Conservation (phyloP, 2,797 vertebrate species). For the Anguilla anguilla region DNA sequence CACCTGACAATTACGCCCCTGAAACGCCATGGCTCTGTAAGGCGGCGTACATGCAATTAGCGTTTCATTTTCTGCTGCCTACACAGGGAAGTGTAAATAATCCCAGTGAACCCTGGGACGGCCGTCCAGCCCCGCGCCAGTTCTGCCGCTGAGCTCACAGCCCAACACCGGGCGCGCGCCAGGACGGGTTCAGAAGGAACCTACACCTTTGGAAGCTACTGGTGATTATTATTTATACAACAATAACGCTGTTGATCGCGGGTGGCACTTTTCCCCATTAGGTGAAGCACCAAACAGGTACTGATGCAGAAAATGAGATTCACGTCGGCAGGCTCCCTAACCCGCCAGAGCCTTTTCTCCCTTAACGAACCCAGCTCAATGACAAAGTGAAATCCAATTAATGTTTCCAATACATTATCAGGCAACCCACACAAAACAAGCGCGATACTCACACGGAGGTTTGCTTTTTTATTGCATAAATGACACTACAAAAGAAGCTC, state of each 20-base stretch:
- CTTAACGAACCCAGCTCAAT: constrained; percentile 32
- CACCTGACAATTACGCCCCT: not conserved
- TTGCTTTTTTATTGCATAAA: constrained; percentile 62
- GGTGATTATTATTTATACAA: constrained; percentile 53
- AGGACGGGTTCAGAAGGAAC: constrained; percentile 44
- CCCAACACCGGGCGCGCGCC: constrained; percentile 4
- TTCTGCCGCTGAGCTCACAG: constrained; percentile 4
- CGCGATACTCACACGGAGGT: not conserved
- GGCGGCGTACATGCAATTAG: constrained; percentile 30
- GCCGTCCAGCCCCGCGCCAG: constrained; percentile 31
- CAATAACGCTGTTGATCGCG: constrained; percentile 47
- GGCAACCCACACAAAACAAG: constrained; percentile 33
- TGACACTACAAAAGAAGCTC: constrained; percentile 49
- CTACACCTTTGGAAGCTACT: constrained; percentile 36
- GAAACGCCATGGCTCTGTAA: constrained; percentile 28
- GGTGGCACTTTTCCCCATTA: constrained; percentile 45
- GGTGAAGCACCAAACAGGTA: constrained; percentile 33
- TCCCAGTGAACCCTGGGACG: constrained; percentile 33
- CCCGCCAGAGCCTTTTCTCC: constrained; percentile 14
- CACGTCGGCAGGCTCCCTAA: constrained; percentile 5
- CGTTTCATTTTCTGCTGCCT: constrained; percentile 38
- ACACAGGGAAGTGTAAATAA: constrained; percentile 41
- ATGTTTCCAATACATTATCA: constrained; percentile 3
- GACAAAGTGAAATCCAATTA: constrained; percentile 35
- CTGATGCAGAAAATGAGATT: constrained; percentile 28